Evolutionary conservation across 2,797 vertebrate species (phyloP).

Genomic region (Aviceda cuculoides): DNA sequence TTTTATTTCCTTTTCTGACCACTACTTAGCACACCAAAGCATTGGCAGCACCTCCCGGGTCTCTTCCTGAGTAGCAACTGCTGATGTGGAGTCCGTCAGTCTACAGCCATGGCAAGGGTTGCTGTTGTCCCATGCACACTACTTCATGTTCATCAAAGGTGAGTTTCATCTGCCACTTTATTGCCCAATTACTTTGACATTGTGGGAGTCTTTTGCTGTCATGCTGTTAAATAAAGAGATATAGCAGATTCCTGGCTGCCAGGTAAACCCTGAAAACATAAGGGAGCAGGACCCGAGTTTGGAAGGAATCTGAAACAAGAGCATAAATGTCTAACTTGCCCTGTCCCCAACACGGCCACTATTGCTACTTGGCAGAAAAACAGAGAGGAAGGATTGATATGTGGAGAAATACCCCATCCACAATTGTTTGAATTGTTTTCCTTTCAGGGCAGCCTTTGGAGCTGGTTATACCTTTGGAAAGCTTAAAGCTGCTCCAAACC

Average conservation of each 20-base stretch:
- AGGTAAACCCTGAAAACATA: not conserved
- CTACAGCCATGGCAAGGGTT: not conserved
- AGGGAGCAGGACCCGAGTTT: not conserved
- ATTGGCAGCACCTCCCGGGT: not conserved
- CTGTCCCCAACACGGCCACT: not conserved
- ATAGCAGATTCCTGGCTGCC: not conserved
- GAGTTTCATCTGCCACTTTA: not conserved
- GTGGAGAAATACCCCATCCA: not conserved
- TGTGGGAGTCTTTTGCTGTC: not conserved
- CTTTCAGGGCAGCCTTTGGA: not conserved
- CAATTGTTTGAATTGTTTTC: not conserved
- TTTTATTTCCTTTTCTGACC: not conserved
- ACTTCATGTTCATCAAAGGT: not conserved
- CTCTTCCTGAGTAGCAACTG: not conserved
- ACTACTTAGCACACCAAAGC: not conserved
- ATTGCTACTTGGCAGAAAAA: not conserved
- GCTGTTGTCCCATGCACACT: not conserved
- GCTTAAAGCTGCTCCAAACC: not conserved
- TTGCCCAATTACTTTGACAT: not conserved
- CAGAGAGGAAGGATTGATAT: not conserved
- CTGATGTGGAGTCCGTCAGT: not conserved
- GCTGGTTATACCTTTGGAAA: not conserved
- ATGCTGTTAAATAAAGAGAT: not conserved
- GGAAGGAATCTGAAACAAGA: not conserved
- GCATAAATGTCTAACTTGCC: not conserved